Evolutionary conservation across 2,888 invertebrate species (phyloP).

Genomic region (Nebria brevicollis): DNA sequence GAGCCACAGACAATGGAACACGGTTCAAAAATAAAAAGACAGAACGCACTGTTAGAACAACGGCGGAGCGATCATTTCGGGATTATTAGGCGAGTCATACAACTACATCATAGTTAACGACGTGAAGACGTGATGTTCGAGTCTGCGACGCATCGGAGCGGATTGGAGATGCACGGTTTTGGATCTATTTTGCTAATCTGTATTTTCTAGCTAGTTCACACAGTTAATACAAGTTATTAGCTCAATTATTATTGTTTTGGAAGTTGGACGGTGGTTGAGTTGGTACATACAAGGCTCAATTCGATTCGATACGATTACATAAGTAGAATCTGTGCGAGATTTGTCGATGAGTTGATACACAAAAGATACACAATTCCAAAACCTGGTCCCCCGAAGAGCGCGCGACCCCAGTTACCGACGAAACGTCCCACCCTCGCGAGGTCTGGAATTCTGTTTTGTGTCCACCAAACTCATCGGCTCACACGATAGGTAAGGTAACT

Average conservation of each 20-base stretch:
- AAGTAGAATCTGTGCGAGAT: not conserved
- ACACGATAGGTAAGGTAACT: too few species aligned
- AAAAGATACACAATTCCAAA: not conserved
- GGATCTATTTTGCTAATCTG: not conserved
- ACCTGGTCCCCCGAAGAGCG: not conserved
- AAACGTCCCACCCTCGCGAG: constrained; percentile 61
- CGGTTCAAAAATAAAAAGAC: constrained; percentile 7
- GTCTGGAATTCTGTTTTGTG: constrained; percentile 65
- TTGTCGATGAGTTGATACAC: not conserved
- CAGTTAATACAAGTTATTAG: not conserved
- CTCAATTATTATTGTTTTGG: not conserved
- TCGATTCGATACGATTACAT: not conserved
- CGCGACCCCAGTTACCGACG: not conserved
- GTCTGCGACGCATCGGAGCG: not conserved
- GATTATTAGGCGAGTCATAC: too few species aligned
- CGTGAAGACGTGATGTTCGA: not conserved
- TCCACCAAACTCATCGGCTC: constrained; percentile 45
- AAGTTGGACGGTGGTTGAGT: not conserved
- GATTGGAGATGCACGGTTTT: not conserved
- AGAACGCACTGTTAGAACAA: not conserved
- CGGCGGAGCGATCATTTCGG: not conserved
- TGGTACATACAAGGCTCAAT: not conserved
- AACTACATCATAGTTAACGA: too few species aligned
- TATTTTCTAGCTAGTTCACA: too few species aligned
- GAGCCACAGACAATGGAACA: constrained; percentile 47